Conservation (phyloP, 2,888 invertebrate species). For the Cantharis rustica region DNA sequence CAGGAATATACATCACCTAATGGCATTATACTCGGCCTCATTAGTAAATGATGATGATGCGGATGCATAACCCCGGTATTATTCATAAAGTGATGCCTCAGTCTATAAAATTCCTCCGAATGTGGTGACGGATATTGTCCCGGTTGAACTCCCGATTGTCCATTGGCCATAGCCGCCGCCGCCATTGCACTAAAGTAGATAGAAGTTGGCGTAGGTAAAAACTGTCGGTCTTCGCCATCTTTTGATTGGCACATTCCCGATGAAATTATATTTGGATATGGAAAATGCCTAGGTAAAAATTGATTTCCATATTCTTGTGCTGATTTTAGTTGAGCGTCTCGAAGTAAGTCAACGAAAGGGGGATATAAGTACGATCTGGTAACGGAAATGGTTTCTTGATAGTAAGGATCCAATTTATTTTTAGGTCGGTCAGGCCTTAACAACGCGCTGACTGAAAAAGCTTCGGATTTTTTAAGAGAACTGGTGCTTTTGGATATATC, state of each 20-base stretch:
- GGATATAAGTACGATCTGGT: slow-evolving; percentile 68
- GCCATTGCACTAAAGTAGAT: slow-evolving; percentile 72
- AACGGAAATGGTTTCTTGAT: slow-evolving; percentile 58
- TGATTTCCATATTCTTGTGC: slow-evolving; percentile 50
- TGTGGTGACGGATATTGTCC: slow-evolving; percentile 58
- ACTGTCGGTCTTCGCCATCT: slow-evolving; percentile 55
- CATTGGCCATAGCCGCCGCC: slow-evolving; percentile 64
- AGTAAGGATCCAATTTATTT: slow-evolving; percentile 53
- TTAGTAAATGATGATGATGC: slow-evolving; percentile 63
- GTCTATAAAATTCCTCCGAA: slow-evolving; percentile 64
- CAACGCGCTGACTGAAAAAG: slow-evolving; percentile 83
- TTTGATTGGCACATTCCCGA: slow-evolving; percentile 60
- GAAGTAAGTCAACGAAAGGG: slow-evolving; percentile 66
- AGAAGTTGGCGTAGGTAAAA: slow-evolving; percentile 58
- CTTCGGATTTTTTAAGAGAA: slow-evolving; percentile 73
- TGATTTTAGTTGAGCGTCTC: slow-evolving; percentile 59
- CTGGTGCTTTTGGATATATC: slow-evolving; percentile 53
- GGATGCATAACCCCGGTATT: slow-evolving; percentile 52
- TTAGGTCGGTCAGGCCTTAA: slow-evolving; percentile 76
- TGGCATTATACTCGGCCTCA: slow-evolving; percentile 66
- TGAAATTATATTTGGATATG: slow-evolving; percentile 61
- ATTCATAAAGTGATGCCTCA: slow-evolving; percentile 63
- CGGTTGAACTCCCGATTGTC: slow-evolving; percentile 45
- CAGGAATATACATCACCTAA: slow-evolving; percentile 89
- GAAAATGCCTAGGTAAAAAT: slow-evolving; percentile 56